phyloP scores from a whole-genome alignment of 2,888 invertebrate genomes.

The Ctena decussata region DNA sequence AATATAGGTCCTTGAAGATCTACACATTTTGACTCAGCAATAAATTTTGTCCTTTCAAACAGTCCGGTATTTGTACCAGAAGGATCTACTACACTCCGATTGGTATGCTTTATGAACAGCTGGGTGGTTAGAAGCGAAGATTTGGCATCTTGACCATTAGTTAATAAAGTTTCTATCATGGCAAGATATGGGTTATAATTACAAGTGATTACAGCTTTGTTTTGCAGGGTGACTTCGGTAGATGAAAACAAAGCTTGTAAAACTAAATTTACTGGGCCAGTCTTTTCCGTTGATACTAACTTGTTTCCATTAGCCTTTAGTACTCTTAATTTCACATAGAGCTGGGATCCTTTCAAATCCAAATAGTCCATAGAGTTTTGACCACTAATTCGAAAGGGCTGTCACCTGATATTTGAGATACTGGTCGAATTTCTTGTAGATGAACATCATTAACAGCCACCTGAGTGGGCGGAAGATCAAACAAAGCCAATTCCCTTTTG shows the following conservation, averaged over 20 bases:
- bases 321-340: constrained; percentile 34
- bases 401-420: constrained; percentile 37
- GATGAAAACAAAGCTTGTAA: neutral
- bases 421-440: constrained; percentile 31
- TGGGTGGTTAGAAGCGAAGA: neutral
- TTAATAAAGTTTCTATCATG: neutral
- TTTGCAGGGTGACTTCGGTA: neutral
- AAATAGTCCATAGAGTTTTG: constrained; percentile 37
- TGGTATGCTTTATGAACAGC: neutral
- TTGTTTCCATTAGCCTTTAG: constrained; percentile 16
- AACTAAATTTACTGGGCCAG: neutral
- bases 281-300: neutral
- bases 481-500: constrained; percentile 23
- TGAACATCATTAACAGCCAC: constrained; percentile 23
- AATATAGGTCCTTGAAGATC: neutral
- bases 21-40: neutral
- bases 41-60: neutral
- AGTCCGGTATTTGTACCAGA: neutral
- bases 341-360: constrained; percentile 31
- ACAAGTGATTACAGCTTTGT: neutral
- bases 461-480: constrained; percentile 41
- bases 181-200: neutral
- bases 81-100: neutral
- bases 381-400: constrained; percentile 35
- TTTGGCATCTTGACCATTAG: neutral